A percentile compares a stretch with the other conserved stretches of the same genome.
These are phyloP conservation scores for Synanthedon tipuliformis DNA, from an alignment of 2,888 invertebrate genomes.

Conservation along the genomic window DNA sequence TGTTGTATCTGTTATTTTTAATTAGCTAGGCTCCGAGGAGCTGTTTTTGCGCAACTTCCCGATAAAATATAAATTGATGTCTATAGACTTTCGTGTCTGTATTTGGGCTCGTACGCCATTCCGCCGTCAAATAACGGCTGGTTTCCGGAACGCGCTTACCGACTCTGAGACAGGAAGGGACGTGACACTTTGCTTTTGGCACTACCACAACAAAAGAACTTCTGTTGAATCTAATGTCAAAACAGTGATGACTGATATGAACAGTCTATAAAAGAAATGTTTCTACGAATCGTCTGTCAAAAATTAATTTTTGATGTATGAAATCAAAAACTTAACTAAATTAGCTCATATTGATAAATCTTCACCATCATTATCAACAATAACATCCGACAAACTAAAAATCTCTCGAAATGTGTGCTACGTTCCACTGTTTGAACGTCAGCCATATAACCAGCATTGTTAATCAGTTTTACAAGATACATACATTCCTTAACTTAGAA, in stretches of 20 bases:
- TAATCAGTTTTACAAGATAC: no score
- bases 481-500: no score
- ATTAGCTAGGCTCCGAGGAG: not conserved
- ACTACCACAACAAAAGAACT: not conserved
- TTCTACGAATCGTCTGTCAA: no score
- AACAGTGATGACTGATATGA: not conserved
- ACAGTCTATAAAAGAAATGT: not conserved
- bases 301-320: no score
- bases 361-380: no score
- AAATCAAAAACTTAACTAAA: no score
- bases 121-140: not conserved
- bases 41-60: not conserved
- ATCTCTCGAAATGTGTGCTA: no score
- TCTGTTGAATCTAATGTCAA: not conserved
- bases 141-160: not conserved
- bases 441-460: no score
- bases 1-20: not conserved
- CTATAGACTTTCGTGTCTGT: not conserved
- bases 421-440: no score
- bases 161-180: slow-evolving; percentile 3
- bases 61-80: not conserved
- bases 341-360: no score
- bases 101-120: not conserved
- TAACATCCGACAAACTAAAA: no score
- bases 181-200: slow-evolving; percentile 1